phyloP scores from a whole-genome alignment of 2,888 invertebrate species.

The Sthenelais limicola region DNA sequence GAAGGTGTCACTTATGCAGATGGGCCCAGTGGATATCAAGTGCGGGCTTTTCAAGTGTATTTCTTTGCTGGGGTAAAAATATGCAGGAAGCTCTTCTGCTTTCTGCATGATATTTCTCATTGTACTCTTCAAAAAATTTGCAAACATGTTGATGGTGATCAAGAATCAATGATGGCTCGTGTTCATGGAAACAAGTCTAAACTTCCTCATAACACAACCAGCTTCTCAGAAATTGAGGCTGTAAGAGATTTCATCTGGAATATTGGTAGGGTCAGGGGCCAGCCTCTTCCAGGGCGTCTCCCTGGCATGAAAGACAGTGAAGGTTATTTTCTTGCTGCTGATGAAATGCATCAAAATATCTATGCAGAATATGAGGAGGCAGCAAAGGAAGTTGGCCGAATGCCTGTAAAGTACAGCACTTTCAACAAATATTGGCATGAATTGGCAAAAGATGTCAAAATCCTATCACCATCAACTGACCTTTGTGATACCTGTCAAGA shows the following conservation, averaged over 20 bases:
- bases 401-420: not conserved
- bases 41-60: not conserved
- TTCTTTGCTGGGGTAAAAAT: not conserved
- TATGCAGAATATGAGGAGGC: not conserved
- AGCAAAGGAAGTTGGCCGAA: not conserved
- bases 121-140: not conserved
- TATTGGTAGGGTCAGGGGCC: not conserved
- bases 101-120: not conserved
- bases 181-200: not conserved
- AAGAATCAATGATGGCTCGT: not conserved
- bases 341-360: not conserved
- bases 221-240: not conserved
- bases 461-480: not conserved
- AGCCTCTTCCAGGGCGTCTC: not conserved
- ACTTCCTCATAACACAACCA: not conserved
- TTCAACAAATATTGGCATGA: not conserved
- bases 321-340: not conserved
- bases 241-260: not conserved
- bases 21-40: not conserved
- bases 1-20: not conserved
- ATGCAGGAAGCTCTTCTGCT: not conserved
- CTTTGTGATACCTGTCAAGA: not conserved
- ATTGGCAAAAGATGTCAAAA: not conserved
- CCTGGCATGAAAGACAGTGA: not conserved
- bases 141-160: not conserved